Conservation (phyloP, 2,113 vertebrate genomes). For the Platysteira castanea region DNA sequence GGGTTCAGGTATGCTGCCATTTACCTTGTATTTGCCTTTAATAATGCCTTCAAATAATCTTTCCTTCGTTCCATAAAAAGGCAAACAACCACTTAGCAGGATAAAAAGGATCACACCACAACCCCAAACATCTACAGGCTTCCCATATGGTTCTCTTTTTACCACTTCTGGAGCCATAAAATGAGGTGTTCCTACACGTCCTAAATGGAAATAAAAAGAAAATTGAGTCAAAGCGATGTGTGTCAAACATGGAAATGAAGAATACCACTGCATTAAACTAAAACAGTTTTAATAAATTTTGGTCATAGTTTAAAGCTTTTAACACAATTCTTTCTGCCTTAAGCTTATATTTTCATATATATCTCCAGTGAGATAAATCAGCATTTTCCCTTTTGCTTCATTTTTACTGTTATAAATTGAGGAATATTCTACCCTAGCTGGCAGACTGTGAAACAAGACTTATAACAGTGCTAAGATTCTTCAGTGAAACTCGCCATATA, state of each 20-base stretch:
- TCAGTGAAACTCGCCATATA: neutral
- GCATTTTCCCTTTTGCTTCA: neutral
- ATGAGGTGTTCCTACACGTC: slow-evolving; percentile 96
- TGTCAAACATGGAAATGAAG: neutral
- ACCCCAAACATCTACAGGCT: slow-evolving; percentile 98
- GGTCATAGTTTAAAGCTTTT: neutral
- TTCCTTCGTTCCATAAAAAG: slow-evolving; percentile 99
- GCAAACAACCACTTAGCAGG: slow-evolving; percentile 94
- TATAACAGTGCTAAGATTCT: neutral
- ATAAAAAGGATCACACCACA: slow-evolving; percentile 99
- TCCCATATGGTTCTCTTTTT: slow-evolving; percentile 97
- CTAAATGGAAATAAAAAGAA: slow-evolving; percentile 69
- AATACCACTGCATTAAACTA: neutral
- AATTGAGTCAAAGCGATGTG: neutral
- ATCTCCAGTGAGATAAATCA: neutral
- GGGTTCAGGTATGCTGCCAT: neutral
- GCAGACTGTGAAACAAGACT: neutral
- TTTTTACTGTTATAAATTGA: neutral
- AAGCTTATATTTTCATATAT: neutral
- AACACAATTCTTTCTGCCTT: neutral
- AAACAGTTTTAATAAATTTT: neutral
- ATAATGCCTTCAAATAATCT: slow-evolving; percentile 98
- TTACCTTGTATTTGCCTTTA: slow-evolving; percentile 99
- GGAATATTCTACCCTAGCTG: neutral
- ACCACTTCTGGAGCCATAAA: slow-evolving; percentile 99